Percentiles rank a stretch among this genome's conserved stretches.
Conservation (phyloP, 2,113 vertebrate genomes). For the Xiphias gladius region DNA sequence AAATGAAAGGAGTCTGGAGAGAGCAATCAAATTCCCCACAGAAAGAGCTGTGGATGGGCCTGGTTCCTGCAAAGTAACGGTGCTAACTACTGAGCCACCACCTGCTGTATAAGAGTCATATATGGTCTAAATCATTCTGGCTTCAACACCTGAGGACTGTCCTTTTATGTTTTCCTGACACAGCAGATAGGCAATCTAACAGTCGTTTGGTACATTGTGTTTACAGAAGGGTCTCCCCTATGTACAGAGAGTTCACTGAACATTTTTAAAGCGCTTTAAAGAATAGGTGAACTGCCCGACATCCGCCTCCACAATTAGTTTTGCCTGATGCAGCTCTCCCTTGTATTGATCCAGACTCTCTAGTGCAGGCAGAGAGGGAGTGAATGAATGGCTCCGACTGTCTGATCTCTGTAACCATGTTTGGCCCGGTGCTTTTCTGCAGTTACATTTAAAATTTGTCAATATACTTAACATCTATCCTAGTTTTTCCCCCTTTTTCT, state of each 20-base stretch:
- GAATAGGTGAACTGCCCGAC: slow-evolving; percentile 61
- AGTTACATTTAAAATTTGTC: slow-evolving; percentile 46
- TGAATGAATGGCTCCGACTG: slow-evolving; percentile 57
- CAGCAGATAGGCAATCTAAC: slow-evolving; percentile 51
- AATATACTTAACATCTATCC: slow-evolving; percentile 28
- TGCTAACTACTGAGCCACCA: slow-evolving; percentile 40
- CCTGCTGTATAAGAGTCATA: slow-evolving; percentile 53
- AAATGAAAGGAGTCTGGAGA: slow-evolving; percentile 47
- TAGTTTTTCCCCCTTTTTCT: background rate
- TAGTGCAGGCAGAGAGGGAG: slow-evolving; percentile 39
- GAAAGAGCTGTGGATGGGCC: slow-evolving; percentile 27
- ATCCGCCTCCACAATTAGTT: slow-evolving; percentile 75
- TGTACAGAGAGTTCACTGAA: slow-evolving; percentile 27
- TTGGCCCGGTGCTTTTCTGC: slow-evolving; percentile 45
- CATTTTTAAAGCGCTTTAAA: slow-evolving; percentile 70
- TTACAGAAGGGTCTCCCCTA: slow-evolving; percentile 24
- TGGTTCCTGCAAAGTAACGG: slow-evolving; percentile 5
- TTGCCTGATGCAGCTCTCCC: slow-evolving; percentile 68
- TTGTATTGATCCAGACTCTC: slow-evolving; percentile 65
- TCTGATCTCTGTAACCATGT: slow-evolving; percentile 49
- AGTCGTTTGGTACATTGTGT: slow-evolving; percentile 12
- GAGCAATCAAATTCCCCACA: slow-evolving; percentile 62
- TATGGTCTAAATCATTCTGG: slow-evolving; percentile 46
- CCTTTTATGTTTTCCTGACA: slow-evolving; percentile 39
- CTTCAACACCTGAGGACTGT: slow-evolving; percentile 24